Evolutionary conservation across 1,140 invertebrate genomes (phyloP).

Genomic region (Leptinotarsa defecta): DNA sequence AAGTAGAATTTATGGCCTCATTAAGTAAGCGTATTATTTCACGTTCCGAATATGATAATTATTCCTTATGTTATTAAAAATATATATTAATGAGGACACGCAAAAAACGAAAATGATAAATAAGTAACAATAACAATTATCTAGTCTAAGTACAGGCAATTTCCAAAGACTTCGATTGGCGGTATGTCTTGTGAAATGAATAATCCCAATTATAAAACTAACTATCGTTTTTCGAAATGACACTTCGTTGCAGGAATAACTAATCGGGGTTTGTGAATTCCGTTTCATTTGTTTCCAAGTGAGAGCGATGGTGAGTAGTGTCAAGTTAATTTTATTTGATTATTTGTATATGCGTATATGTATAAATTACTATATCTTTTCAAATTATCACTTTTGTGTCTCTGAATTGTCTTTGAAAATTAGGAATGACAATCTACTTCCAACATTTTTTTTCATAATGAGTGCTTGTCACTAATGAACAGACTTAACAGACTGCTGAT

Average conservation of each 20-base stretch:
- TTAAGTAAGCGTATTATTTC: not conserved
- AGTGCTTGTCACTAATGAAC: no score
- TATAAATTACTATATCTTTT: no score
- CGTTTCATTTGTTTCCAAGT: no score
- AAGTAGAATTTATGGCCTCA: constrained; percentile 5
- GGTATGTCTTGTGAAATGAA: not conserved
- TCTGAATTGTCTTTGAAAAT: no score
- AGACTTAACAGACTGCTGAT: no score
- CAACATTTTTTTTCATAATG: no score
- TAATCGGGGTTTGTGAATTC: not conserved
- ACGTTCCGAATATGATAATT: not conserved
- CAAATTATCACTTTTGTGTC: no score
- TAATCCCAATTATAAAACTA: not conserved
- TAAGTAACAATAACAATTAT: not conserved
- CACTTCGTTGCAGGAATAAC: not conserved
- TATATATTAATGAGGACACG: constrained; percentile 6
- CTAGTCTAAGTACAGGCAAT: not conserved
- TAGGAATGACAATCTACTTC: no score
- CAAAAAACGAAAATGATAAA: constrained; percentile 3
- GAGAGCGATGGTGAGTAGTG: no score
- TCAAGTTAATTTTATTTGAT: no score
- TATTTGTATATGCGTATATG: no score
- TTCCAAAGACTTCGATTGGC: not conserved
- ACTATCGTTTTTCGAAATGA: not conserved
- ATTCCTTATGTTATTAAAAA: constrained; percentile 9